Percentiles rank a stretch among this genome's conserved stretches.
Evolutionary conservation across 2,797 vertebrate genomes (phyloP).

Genomic region (Loris lydekkerianus): DNA sequence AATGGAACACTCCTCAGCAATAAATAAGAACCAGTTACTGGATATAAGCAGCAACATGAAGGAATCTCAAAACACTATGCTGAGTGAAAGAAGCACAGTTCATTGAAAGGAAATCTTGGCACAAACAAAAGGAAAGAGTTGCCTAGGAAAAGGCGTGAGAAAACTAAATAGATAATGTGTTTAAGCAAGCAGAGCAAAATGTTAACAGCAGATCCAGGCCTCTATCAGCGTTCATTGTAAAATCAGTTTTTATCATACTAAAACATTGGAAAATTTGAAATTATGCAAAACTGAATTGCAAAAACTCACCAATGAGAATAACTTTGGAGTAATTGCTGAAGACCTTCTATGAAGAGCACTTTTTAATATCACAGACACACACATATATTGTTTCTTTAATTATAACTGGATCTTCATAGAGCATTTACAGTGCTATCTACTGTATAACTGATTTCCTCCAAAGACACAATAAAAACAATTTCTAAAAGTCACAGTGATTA

Average conservation of each 20-base stretch:
- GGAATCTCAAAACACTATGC: background rate
- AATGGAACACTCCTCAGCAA: background rate
- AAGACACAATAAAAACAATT: background rate
- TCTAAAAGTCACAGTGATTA: background rate
- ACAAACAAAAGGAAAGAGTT: background rate
- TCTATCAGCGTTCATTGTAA: background rate
- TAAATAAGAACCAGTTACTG: constrained; percentile 30
- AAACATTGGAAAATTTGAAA: background rate
- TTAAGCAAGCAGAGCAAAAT: constrained; percentile 2
- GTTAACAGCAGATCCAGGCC: background rate
- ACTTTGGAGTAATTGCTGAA: background rate
- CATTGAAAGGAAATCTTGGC: constrained; percentile 13
- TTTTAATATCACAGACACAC: background rate
- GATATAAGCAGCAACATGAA: background rate
- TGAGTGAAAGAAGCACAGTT: background rate
- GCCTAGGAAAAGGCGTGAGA: background rate
- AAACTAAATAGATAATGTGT: background rate
- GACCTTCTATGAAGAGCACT: background rate
- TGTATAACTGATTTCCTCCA: background rate
- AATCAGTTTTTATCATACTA: constrained; percentile 46
- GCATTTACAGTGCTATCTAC: background rate
- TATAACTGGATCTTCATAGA: background rate
- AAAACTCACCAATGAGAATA: constrained; percentile 6
- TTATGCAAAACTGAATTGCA: background rate
- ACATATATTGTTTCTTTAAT: background rate